These are phyloP conservation scores for Trichechus manatus DNA, from an alignment of 2,113 vertebrate genomes.

Conservation along the genomic window DNA sequence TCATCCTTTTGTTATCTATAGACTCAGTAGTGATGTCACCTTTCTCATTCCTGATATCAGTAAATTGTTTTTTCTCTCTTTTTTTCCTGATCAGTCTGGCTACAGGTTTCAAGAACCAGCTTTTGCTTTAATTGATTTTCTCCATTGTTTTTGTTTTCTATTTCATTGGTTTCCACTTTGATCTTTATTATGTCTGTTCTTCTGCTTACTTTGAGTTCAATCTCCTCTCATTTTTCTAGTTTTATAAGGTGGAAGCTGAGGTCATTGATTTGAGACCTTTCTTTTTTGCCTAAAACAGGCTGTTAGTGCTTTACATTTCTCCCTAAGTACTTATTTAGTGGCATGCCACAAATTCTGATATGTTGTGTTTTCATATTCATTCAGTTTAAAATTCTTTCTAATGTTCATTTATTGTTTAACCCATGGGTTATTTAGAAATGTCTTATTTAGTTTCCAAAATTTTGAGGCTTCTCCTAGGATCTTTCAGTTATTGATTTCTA, in stretches of 20 bases:
- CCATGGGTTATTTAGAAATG: background rate
- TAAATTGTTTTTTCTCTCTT: background rate
- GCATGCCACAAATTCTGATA: background rate
- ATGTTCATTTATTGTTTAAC: background rate
- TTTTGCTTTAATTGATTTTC: slow-evolving; percentile 36
- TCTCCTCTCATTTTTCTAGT: slow-evolving; percentile 12
- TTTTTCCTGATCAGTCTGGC: background rate
- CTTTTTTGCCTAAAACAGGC: background rate
- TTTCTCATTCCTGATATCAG: background rate
- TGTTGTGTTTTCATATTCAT: slow-evolving; percentile 12
- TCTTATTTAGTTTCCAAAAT: background rate
- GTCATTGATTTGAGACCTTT: background rate
- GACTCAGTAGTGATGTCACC: background rate
- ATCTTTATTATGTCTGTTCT: background rate
- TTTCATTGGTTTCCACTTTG: background rate
- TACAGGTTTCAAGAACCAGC: background rate
- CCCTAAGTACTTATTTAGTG: background rate
- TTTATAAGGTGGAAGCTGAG: slow-evolving; percentile 32
- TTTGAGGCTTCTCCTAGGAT: background rate
- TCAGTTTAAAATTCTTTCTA: background rate
- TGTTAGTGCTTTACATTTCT: background rate
- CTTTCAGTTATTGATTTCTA: background rate
- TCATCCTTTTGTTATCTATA: background rate
- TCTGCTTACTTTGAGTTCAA: background rate
- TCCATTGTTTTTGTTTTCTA: background rate